A percentile compares a stretch with the other conserved stretches of the same genome.
phyloP scores from a whole-genome alignment of 2,113 vertebrate genomes.

The Eubucco bourcierii region DNA sequence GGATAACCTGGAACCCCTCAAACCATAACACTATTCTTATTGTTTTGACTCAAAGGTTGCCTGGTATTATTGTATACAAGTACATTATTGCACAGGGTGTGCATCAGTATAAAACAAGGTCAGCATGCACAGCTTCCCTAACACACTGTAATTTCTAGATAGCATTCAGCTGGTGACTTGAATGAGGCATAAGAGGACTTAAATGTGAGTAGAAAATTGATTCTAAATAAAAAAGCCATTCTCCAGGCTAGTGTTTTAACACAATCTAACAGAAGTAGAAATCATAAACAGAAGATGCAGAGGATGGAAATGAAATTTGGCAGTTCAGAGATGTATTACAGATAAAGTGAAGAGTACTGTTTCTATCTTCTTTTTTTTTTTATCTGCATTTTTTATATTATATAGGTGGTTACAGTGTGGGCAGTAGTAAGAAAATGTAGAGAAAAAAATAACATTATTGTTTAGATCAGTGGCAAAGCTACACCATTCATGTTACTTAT shows the following conservation, averaged over 20 bases:
- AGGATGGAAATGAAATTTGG: neutral
- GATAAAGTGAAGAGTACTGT: neutral
- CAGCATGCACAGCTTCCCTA: neutral
- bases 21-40: neutral
- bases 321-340: neutral
- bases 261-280: neutral
- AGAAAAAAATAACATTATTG: neutral
- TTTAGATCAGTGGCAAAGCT: neutral
- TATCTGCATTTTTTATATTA: neutral
- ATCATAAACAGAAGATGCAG: neutral
- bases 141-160: fast-evolving
- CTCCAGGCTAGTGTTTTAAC: neutral
- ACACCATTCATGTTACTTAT: neutral
- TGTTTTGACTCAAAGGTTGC: neutral
- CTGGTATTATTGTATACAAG: neutral
- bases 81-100: neutral
- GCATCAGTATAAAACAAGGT: neutral
- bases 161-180: neutral
- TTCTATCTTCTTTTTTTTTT: neutral
- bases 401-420: neutral
- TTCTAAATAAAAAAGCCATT: conserved; percentile 8
- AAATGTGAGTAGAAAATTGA: neutral
- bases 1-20: no score
- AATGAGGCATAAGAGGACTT: neutral
- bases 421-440: neutral